Percentiles rank a stretch among this genome's conserved stretches.
phyloP scores from a whole-genome alignment of 2,797 vertebrate species.

The Chromis chromis region DNA sequence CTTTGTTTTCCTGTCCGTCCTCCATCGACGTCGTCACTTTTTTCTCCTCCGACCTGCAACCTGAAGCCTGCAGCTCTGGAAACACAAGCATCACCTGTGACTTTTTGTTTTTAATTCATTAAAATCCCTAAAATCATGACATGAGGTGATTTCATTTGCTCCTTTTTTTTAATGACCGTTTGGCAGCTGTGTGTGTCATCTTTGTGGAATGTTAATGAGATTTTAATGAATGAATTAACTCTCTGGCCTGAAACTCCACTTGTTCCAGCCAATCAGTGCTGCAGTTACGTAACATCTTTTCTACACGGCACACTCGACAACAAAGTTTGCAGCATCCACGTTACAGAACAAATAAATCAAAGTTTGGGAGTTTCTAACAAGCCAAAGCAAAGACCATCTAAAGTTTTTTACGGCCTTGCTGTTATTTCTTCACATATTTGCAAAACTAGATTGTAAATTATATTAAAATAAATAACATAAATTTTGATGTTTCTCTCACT shows the following conservation, averaged over 20 bases:
- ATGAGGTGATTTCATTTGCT: not conserved
- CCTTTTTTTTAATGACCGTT: not conserved
- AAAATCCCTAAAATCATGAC: not conserved
- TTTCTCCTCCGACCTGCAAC: slow-evolving; percentile 22
- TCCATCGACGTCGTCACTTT: slow-evolving; percentile 15
- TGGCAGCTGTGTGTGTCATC: slow-evolving; percentile 14
- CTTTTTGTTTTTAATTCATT: not conserved
- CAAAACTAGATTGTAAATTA: no score
- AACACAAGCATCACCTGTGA: not conserved
- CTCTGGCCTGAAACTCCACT: slow-evolving; percentile 23
- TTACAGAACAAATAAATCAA: no score
- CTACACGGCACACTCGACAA: not conserved
- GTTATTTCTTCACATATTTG: no score
- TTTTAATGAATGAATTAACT: slow-evolving; percentile 36
- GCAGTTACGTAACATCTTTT: slow-evolving; percentile 40
- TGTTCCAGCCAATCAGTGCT: slow-evolving; percentile 18
- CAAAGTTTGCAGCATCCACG: not conserved
- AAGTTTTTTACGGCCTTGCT: no score
- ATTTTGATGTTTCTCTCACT: no score
- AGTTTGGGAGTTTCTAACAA: no score
- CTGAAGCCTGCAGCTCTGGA: slow-evolving; percentile 17
- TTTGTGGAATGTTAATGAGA: slow-evolving; percentile 59
- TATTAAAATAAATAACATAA: no score
- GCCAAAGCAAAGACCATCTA: no score
- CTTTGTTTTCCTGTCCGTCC: not conserved